Conservation (phyloP, 1,140 invertebrate genomes). For the Trigoniulus corallinus region DNA sequence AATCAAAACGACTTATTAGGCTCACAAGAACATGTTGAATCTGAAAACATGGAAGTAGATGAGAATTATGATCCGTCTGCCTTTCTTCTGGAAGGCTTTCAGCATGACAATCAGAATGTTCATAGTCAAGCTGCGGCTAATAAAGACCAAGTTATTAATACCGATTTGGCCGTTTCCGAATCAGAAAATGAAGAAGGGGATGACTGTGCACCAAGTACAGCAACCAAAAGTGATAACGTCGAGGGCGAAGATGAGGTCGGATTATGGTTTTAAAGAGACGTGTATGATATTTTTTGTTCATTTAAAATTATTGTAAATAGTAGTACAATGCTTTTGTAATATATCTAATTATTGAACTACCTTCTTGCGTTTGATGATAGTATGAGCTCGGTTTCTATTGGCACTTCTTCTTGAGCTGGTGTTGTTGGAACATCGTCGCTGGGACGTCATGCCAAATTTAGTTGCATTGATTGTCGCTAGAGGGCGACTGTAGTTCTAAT, state of each 20-base stretch:
- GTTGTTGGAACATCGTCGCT: no score
- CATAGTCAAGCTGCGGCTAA: slow-evolving; percentile 1
- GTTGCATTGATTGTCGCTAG: no score
- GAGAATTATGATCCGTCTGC: slow-evolving; percentile 74
- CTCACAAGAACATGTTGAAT: neutral
- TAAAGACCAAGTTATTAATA: slow-evolving; percentile 35
- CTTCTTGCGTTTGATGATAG: no score
- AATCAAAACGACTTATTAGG: no score
- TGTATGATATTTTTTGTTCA: no score
- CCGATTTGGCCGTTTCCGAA: slow-evolving; percentile 60
- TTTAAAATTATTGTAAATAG: no score
- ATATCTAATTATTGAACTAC: no score
- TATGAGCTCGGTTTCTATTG: no score
- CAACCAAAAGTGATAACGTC: slow-evolving; percentile 17
- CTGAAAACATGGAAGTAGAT: slow-evolving; percentile 59
- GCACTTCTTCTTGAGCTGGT: no score
- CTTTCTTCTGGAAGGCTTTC: slow-evolving; percentile 45
- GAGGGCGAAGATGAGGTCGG: slow-evolving; percentile 32
- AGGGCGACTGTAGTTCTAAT: no score
- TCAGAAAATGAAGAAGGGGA: slow-evolving; percentile 48
- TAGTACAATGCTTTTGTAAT: no score
- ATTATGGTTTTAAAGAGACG: slow-evolving; percentile 36
- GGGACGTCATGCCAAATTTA: no score
- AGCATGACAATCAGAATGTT: slow-evolving; percentile 14
- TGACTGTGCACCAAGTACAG: slow-evolving; percentile 15